A percentile compares a stretch with the other conserved stretches of the same genome.
These are phyloP conservation scores for Pristionchus entomophagus DNA, from an alignment of 2,888 invertebrate species.

Conservation along the genomic window DNA sequence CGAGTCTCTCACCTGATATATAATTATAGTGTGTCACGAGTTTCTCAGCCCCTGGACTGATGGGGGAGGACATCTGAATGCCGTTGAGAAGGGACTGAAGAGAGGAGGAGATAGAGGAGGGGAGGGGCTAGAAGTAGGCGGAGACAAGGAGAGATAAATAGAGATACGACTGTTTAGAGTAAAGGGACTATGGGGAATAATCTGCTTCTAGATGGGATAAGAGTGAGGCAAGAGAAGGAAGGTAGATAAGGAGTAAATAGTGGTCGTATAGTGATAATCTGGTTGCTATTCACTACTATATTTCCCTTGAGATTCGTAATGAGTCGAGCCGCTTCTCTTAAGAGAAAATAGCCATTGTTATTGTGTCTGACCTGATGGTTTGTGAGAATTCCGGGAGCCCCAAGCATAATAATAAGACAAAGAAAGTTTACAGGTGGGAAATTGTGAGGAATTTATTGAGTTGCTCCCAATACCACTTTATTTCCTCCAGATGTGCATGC, in stretches of 20 bases:
- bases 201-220: not conserved
- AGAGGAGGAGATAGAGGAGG: not conserved
- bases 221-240: not conserved
- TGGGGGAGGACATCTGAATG: not conserved
- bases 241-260: not conserved
- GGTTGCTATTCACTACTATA: not conserved
- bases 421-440: too few species aligned
- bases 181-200: not conserved
- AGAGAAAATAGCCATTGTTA: not conserved
- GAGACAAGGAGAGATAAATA: not conserved
- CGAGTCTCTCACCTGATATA: not conserved
- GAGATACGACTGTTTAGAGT: slow-evolving; percentile 16
- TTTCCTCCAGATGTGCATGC: not conserved
- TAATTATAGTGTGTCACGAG: not conserved
- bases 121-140: not conserved
- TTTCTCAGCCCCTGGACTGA: not conserved
- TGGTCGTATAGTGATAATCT: slow-evolving; percentile 12
- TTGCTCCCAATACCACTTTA: not conserved
- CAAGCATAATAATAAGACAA: too few species aligned
- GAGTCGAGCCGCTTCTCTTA: not conserved
- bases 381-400: too few species aligned
- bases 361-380: not conserved
- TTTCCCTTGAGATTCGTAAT: not conserved
- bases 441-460: too few species aligned
- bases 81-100: not conserved